Evolutionary conservation across 2,113 vertebrate species (phyloP), one percentile per base, ranked within the genome.

Genomic region (Anas platyrhynchos): DNA sequence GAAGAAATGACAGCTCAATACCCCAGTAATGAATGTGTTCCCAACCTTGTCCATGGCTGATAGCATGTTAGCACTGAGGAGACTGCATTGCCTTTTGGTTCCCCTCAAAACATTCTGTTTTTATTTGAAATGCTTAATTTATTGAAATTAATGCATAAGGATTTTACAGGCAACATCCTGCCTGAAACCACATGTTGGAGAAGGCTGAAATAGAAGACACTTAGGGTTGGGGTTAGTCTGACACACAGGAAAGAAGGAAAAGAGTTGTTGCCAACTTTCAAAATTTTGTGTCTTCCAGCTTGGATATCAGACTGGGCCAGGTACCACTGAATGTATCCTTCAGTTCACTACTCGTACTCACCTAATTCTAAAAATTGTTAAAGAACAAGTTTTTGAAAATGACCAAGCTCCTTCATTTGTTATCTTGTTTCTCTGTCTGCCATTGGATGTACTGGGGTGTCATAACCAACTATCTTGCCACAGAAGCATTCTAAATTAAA

Each of bases 111-210:
- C 65, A 16, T 23, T 86, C 80, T 75, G 52, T 26, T 91, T 93
- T 92, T 90, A 22, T 81, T 96, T 86, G 61, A 77, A 72, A n/a
- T 72, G 29, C 18, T 91, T 20, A 61, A 86, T n/a, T 93, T 86
- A 75, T 18, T 75, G 69, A 44, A 56, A 72, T 93, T 81, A 88
- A 56, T 65, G 62, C 38, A 18, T 61, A 62, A 93, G 66, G 65
- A 16, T 75, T 95, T 96, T 92, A 82, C 48, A 84, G 26, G 83
- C 66, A 82, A 52, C 44, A 43, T 96, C 83, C 69, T 91, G 69
- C 58, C 34, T 89, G 74, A 75, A 94, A 91, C 48, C 69, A 66
- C 66, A 54, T 86, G 62, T 58, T 76, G 77, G 69, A 79, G 77
- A 41, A 48, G 0, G 17, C 80, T 86, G 79, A 88, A 43, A 68